Percentiles rank a stretch among this genome's conserved stretches.
Conservation (phyloP, 2,888 invertebrate genomes). For the Troides oblongomaculatus region DNA sequence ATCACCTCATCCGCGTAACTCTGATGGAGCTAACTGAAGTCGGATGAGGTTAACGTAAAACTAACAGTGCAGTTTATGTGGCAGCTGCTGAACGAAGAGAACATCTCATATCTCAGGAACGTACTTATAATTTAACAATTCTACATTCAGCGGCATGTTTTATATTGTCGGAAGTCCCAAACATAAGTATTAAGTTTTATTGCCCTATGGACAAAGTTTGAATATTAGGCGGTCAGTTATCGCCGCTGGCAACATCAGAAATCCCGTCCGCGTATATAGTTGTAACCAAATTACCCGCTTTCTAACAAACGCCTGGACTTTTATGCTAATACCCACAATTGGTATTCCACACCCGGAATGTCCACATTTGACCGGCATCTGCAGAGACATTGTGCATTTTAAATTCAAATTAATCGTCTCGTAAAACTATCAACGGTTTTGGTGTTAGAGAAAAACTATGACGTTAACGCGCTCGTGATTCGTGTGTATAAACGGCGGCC, state of each 20-base stretch:
- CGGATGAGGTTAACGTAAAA: neutral
- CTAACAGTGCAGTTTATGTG: neutral
- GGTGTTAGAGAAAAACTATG: constrained; percentile 68
- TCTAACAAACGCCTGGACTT: constrained; percentile 78
- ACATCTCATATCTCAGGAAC: constrained; percentile 14
- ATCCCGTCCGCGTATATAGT: constrained; percentile 64
- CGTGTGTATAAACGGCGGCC: constrained; percentile 65
- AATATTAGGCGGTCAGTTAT: constrained; percentile 54
- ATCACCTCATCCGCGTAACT: neutral
- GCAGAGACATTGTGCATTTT: constrained; percentile 71
- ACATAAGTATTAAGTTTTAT: constrained; percentile 66
- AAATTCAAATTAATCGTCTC: constrained; percentile 77
- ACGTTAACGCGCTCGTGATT: constrained; percentile 68
- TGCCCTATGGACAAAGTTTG: constrained; percentile 56
- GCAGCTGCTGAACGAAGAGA: constrained; percentile 5
- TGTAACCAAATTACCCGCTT: constrained; percentile 79
- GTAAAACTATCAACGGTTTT: constrained; percentile 75
- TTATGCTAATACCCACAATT: constrained; percentile 76
- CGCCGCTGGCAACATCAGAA: constrained; percentile 63
- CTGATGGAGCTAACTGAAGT: neutral
- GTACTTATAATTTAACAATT: constrained; percentile 31
- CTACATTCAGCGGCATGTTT: constrained; percentile 42
- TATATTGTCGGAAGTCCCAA: constrained; percentile 62
- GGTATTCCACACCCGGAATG: constrained; percentile 69
- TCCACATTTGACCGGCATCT: constrained; percentile 79